phyloP scores from a whole-genome alignment of 2,888 invertebrate species.

The Agrilus biguttatus region DNA sequence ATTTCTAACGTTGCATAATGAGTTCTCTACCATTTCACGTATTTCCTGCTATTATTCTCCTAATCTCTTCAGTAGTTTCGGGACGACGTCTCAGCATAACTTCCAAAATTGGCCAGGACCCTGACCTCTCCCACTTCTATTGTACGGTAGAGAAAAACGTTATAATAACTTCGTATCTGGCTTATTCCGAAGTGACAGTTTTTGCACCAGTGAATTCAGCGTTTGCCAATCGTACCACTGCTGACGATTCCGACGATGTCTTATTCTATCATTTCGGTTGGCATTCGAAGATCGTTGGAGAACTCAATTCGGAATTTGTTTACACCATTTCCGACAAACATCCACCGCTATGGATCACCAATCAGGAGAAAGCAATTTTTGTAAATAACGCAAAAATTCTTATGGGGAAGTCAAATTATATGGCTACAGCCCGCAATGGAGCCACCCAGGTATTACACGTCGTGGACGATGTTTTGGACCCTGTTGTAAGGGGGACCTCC shows the following conservation, averaged over 20 bases:
- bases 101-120: constrained; percentile 20
- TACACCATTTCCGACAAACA: constrained; percentile 62
- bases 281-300: constrained; percentile 47
- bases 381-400: constrained; percentile 75
- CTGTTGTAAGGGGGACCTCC: constrained; percentile 45
- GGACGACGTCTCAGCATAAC: constrained; percentile 9
- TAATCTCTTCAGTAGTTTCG: no score
- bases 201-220: constrained; percentile 79
- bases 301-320: constrained; percentile 29
- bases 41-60: no score
- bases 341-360: constrained; percentile 71
- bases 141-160: constrained; percentile 54
- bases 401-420: constrained; percentile 32
- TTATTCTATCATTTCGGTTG: constrained; percentile 23
- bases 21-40: no score
- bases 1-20: no score
- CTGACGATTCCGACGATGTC: constrained; percentile 42
- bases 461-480: constrained; percentile 72
- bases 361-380: constrained; percentile 49
- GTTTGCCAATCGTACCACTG: constrained; percentile 44
- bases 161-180: constrained; percentile 53
- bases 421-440: constrained; percentile 14
- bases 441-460: constrained; percentile 50
- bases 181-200: constrained; percentile 60
- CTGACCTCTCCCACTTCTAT: constrained; percentile 49